Percentiles rank a stretch among this genome's conserved stretches.
Conservation (phyloP, 2,113 vertebrate genomes). For the Aptenodytes forsteri region DNA sequence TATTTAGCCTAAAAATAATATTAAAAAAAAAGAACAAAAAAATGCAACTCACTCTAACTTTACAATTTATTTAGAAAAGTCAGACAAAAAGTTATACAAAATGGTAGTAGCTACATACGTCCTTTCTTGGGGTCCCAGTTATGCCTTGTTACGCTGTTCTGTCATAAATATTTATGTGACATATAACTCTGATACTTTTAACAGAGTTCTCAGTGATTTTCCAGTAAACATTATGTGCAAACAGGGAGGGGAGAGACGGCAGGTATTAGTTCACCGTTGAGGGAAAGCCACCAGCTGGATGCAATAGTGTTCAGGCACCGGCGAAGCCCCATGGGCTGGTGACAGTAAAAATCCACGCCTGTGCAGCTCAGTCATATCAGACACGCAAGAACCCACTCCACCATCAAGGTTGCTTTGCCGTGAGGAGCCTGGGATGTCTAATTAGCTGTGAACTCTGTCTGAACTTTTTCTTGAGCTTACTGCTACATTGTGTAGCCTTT, state of each 20-base stretch:
- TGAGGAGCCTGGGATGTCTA: neutral
- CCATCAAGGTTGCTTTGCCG: neutral
- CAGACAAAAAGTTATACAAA: neutral
- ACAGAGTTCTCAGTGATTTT: neutral
- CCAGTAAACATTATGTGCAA: neutral
- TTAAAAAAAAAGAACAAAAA: neutral
- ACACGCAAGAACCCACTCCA: neutral
- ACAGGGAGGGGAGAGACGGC: neutral
- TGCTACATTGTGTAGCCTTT: neutral
- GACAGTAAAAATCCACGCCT: neutral
- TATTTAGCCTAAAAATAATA: neutral
- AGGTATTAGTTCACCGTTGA: neutral
- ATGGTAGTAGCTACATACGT: neutral
- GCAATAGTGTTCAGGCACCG: too few relatives aligned
- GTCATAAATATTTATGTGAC: neutral
- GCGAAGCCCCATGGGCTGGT: neutral
- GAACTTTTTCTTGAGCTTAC: constrained; percentile 14
- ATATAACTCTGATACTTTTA: neutral
- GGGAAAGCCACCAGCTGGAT: neutral
- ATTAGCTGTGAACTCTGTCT: constrained; percentile 41
- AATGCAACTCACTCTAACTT: neutral
- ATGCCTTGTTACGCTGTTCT: neutral
- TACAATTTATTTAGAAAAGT: neutral
- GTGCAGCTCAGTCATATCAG: accelerated
- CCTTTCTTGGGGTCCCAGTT: neutral